phyloP scores from a whole-genome alignment of 2,113 vertebrate genomes.

The Odocoileus hemionus region DNA sequence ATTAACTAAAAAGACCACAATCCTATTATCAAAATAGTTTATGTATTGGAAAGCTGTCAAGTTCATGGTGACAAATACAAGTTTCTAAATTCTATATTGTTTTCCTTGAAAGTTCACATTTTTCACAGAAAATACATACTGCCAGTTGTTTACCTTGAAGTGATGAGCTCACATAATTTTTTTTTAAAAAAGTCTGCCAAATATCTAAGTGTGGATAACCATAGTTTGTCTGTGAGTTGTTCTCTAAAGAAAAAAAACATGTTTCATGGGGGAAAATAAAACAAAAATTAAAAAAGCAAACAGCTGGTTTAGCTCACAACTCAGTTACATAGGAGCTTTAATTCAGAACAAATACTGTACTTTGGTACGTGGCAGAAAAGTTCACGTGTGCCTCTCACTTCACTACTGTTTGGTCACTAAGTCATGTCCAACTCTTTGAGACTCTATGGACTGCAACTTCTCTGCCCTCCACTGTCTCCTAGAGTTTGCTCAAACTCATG shows the following conservation, averaged over 20 bases:
- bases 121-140: slow-evolving; percentile 1
- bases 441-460: neutral
- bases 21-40: neutral
- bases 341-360: neutral
- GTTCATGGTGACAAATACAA: neutral
- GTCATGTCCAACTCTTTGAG: neutral
- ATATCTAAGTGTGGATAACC: neutral
- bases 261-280: neutral
- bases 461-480: neutral
- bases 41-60: neutral
- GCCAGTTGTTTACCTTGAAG: neutral
- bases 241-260: neutral
- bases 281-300: neutral
- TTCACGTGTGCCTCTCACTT: neutral
- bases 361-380: neutral
- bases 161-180: neutral
- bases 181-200: neutral
- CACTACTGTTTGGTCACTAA: neutral
- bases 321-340: neutral
- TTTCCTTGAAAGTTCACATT: neutral
- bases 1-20: neutral
- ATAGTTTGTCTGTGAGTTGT: neutral
- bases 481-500: neutral
- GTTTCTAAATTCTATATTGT: neutral
- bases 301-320: neutral